Evolutionary conservation across 2,113 vertebrate genomes (phyloP), one percentile per base, ranked within the genome.

Genomic region (Diglossa brunneiventris): DNA sequence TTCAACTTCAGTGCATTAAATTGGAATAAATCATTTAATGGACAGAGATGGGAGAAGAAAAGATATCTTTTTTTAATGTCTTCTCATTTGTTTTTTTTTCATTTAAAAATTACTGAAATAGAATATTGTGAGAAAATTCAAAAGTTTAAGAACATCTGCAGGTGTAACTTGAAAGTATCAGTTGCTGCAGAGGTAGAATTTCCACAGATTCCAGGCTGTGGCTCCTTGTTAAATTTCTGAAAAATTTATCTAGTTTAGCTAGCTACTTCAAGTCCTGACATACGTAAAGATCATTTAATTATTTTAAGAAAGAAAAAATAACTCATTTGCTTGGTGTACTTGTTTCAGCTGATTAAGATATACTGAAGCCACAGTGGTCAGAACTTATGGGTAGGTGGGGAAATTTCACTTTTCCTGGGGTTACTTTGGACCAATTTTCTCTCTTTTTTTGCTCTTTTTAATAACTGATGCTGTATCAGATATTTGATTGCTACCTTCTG

Each of bases 1-100:
- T 97, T 97, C 83, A 73, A 53, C 82, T 95, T 95, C 89, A 90
- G 56, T 90, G 75, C 63, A 73, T 64, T 96, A 86, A 96, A 97
- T 84, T 82, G 31, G 81, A 95, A 96, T 88, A 88, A 84, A 86
- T 74, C 41, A 67, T 87, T 94, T 95, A 97, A 97, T 86, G 92
- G 96, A 61, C 78, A 90, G 70, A 90, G 83, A 74, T 53, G 22
- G 58, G 24, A 80, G 41, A 91, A 84, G 50, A 91, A 89, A 89
- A 58, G 13, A 13, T 74, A 44, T 9, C 1, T 68, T 84, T 86
- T 96, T 89, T 46, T 13, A 24, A 22, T 27, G 22, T 56, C 9
- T 80, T 83, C 9, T 83, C 13, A 8, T 85, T 42, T 39, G 39
- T 59, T 44, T 58, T 58, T 55, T 58, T 59, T 21, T 18, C 0